Percentiles rank a stretch among this genome's conserved stretches.
These are phyloP conservation scores for Epinephelus cyanopodus DNA, from an alignment of 2,113 vertebrate species.

Conservation along the genomic window DNA sequence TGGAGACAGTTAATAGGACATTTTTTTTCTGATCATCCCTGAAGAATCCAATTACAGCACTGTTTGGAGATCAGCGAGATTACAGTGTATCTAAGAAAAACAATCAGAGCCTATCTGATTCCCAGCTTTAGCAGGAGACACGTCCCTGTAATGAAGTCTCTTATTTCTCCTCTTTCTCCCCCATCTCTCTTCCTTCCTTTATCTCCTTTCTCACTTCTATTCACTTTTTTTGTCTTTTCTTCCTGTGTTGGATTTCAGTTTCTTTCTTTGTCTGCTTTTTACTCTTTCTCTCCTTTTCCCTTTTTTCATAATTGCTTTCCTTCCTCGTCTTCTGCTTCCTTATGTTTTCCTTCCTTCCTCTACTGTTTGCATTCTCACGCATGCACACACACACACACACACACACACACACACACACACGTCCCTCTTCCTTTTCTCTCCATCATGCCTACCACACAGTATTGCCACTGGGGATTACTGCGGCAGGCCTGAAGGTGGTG, in stretches of 20 bases:
- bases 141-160: constrained; percentile 76
- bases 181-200: constrained; percentile 39
- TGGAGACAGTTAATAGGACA: constrained; percentile 75
- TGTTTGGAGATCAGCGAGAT: constrained; percentile 84
- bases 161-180: constrained; percentile 59
- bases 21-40: constrained; percentile 76
- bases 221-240: neutral
- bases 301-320: neutral
- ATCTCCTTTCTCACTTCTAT: constrained; percentile 24
- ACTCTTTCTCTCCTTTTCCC: neutral
- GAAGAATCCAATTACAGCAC: constrained; percentile 86
- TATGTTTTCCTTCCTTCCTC: neutral
- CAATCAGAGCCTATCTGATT: constrained; percentile 87
- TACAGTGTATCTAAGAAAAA: constrained; percentile 85
- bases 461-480: constrained; percentile 50
- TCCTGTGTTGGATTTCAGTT: neutral
- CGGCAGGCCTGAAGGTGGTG: constrained; percentile 72
- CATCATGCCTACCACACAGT: constrained; percentile 29
- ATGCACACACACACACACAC: neutral
- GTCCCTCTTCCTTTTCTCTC: constrained; percentile 18
- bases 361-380: neutral
- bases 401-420: neutral
- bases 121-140: constrained; percentile 73
- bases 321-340: neutral
- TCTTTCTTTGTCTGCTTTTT: neutral